Percentiles rank a stretch among this genome's conserved stretches.
Evolutionary conservation across 2,888 invertebrate genomes (phyloP).

Genomic region (Synergus gifuensis): DNA sequence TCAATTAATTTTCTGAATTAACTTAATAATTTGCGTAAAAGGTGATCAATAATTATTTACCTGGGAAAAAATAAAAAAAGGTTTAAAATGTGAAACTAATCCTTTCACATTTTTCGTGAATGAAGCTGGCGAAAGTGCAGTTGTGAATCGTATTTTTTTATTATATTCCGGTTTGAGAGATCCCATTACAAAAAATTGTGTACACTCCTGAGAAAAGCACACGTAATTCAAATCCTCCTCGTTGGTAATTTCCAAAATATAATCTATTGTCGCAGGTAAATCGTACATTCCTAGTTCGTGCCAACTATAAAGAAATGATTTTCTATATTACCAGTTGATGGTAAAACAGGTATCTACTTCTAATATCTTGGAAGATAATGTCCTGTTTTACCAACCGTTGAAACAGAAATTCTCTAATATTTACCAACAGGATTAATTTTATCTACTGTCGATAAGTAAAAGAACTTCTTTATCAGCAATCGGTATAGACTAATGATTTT

Average conservation of each 20-base stretch:
- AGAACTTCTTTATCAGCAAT: too few relatives aligned
- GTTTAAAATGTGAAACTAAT: background rate
- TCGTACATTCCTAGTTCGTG: constrained; percentile 81
- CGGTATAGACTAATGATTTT: background rate
- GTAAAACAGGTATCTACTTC: too few relatives aligned
- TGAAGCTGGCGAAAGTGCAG: constrained; percentile 56
- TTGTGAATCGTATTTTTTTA: constrained; percentile 52
- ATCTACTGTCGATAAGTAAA: too few relatives aligned
- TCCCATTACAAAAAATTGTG: constrained; percentile 54
- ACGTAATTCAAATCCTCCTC: constrained; percentile 77
- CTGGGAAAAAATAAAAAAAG: background rate
- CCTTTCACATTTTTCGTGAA: constrained; percentile 45
- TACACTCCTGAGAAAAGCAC: constrained; percentile 77
- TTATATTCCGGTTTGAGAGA: constrained; percentile 58
- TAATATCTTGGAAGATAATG: too few relatives aligned
- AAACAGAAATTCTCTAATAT: too few relatives aligned
- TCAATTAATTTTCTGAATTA: background rate
- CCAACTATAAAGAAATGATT: constrained; percentile 72
- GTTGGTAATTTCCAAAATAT: constrained; percentile 72
- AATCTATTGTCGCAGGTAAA: constrained; percentile 80
- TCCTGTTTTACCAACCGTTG: too few relatives aligned
- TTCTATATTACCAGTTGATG: background rate
- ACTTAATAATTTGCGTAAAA: background rate
- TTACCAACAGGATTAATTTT: too few relatives aligned
- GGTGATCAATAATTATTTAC: background rate